Percentiles rank a stretch among this genome's conserved stretches.
phyloP scores from a whole-genome alignment of 2,797 vertebrate genomes.

The Menidia menidia region DNA sequence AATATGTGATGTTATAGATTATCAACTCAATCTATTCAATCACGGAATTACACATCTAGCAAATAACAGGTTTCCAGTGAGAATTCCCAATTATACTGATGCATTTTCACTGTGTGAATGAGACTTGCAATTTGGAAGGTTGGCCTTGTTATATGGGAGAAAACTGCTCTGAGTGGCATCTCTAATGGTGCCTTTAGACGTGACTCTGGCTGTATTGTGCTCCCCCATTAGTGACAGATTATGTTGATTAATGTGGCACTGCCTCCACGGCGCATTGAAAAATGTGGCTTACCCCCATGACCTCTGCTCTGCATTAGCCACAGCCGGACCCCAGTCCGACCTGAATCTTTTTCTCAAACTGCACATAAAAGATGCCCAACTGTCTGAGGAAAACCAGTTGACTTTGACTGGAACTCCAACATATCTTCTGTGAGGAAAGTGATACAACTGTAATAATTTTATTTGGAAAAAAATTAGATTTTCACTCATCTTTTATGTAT shows the following conservation, averaged over 20 bases:
- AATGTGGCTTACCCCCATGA: conserved; percentile 49
- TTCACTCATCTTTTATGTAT: no score
- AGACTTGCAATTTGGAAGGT: conserved; percentile 60
- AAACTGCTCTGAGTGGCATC: conserved; percentile 67
- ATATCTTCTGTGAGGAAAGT: conserved; percentile 14
- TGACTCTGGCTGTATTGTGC: conserved; percentile 53
- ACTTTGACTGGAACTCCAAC: conserved; percentile 23
- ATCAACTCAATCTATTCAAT: conserved; percentile 59
- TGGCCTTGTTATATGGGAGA: conserved; percentile 51
- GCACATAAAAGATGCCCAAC: conserved; percentile 22
- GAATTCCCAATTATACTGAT: conserved; percentile 62
- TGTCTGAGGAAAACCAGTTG: conserved; percentile 20
- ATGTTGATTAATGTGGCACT: conserved; percentile 66
- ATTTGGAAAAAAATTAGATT: neutral
- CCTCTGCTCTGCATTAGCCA: conserved; percentile 53
- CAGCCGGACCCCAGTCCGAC: conserved; percentile 41
- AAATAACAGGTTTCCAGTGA: conserved; percentile 63
- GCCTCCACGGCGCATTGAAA: conserved; percentile 50
- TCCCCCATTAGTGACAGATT: conserved; percentile 65
- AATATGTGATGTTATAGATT: conserved; percentile 50
- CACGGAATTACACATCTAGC: conserved; percentile 52
- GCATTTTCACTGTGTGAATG: conserved; percentile 55
- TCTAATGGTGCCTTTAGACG: conserved; percentile 58
- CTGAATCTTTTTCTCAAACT: conserved; percentile 22
- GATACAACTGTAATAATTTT: conserved; percentile 13